Evolutionary conservation across 2,888 invertebrate species (phyloP).

Genomic region (Alentia gelatinosa): DNA sequence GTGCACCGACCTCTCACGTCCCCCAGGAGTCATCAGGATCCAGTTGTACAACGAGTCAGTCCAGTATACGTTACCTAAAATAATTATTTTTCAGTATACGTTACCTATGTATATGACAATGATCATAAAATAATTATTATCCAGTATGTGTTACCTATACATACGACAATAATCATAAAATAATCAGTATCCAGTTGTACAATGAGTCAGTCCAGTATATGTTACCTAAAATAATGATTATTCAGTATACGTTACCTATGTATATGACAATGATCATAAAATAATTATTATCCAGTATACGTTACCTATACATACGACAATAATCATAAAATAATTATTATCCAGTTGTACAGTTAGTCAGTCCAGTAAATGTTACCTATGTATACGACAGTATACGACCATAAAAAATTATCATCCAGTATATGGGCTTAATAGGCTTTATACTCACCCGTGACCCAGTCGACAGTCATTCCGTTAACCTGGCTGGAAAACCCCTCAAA

Average conservation of each 20-base stretch:
- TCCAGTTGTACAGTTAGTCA: constrained; percentile 76
- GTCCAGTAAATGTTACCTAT: constrained; percentile 72
- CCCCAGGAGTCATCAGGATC: constrained; percentile 72
- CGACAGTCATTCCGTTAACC: constrained; percentile 73
- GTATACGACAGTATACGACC: neutral
- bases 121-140: too few relatives aligned
- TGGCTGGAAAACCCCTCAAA: constrained; percentile 73
- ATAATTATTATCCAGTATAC: too few relatives aligned
- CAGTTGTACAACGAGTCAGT: constrained; percentile 76
- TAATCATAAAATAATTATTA: constrained; percentile 72
- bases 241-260: neutral
- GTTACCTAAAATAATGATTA: constrained; percentile 64
- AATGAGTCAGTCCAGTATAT: constrained; percentile 75
- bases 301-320: too few relatives aligned
- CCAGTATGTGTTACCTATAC: too few relatives aligned
- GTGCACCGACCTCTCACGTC: constrained; percentile 55
- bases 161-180: too few relatives aligned
- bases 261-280: neutral
- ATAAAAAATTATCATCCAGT: too few relatives aligned
- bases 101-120: neutral
- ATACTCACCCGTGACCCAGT: constrained; percentile 67
- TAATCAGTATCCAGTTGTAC: constrained; percentile 76
- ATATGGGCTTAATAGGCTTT: too few relatives aligned
- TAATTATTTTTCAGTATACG: neutral
- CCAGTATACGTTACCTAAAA: constrained; percentile 73